A percentile compares a stretch with the other conserved stretches of the same genome.
Conservation (phyloP, 2,888 invertebrate species). For the Hesperia comma region DNA sequence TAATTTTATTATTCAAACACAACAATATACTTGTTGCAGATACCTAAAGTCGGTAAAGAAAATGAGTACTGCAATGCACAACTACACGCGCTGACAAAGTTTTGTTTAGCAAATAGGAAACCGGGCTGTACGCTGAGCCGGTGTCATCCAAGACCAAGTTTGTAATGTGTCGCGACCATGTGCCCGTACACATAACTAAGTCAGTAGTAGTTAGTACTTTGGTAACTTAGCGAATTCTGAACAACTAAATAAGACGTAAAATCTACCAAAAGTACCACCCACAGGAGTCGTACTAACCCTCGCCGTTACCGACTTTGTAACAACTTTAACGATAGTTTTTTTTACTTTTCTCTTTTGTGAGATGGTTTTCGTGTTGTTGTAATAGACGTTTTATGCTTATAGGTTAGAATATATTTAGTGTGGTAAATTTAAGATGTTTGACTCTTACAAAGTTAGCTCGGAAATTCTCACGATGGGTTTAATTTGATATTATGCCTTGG, state of each 20-base stretch:
- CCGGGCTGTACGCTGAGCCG: neutral
- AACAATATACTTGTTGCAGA: too few species aligned
- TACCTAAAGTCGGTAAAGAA: neutral
- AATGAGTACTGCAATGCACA: constrained; percentile 7
- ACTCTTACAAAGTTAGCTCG: too few species aligned
- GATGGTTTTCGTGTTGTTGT: constrained; percentile 19
- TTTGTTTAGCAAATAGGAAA: constrained; percentile 23
- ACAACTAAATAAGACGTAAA: constrained; percentile 54
- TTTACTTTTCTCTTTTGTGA: constrained; percentile 26
- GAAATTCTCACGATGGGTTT: too few species aligned
- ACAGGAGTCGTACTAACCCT: constrained; percentile 57
- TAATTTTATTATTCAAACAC: too few species aligned
- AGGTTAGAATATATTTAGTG: neutral
- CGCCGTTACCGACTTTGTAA: constrained; percentile 55
- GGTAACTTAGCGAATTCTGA: constrained; percentile 32
- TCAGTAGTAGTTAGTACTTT: constrained; percentile 36
- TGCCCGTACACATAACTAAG: constrained; percentile 33
- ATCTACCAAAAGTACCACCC: constrained; percentile 59
- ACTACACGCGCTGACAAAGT: constrained; percentile 2
- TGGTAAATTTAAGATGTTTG: constrained; percentile 1
- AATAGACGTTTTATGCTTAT: constrained; percentile 22
- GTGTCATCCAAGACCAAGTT: constrained; percentile 27
- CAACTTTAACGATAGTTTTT: constrained; percentile 39
- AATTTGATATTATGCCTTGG: too few species aligned
- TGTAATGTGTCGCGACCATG: constrained; percentile 23